A percentile compares a stretch with the other conserved stretches of the same genome.
Conservation (phyloP, 1,140 invertebrate genomes). For the Drosophila navojoa region DNA sequence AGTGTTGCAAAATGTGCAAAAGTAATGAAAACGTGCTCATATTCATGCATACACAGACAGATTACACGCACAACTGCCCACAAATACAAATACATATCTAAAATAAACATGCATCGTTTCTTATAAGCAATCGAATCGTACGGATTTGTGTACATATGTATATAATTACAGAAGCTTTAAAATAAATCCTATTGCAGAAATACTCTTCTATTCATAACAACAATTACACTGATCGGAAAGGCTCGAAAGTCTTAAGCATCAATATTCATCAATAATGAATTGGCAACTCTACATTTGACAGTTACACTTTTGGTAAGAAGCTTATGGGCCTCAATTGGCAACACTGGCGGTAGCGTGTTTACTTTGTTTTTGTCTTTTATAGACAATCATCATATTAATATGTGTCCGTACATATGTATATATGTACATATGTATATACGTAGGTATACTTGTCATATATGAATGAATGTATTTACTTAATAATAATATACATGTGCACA, state of each 20-base stretch:
- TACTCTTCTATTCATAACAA: too few relatives aligned
- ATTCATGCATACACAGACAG: not conserved
- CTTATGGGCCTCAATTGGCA: conserved; percentile 25
- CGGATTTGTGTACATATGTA: too few relatives aligned
- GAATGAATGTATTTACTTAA: too few relatives aligned
- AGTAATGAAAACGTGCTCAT: conserved; percentile 19
- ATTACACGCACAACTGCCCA: not conserved
- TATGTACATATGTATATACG: conserved; percentile 11
- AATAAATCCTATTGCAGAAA: not conserved
- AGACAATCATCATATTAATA: conserved; percentile 22
- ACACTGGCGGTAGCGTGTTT: conserved; percentile 39
- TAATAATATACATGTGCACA: too few relatives aligned
- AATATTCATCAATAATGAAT: not conserved
- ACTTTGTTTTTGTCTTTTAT: conserved; percentile 25
- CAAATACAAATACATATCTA: not conserved
- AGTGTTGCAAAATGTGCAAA: conserved; percentile 40
- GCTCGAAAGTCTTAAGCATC: not conserved
- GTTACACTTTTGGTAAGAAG: conserved; percentile 32
- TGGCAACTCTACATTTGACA: conserved; percentile 23
- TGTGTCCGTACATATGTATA: too few relatives aligned
- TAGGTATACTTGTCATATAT: conserved; percentile 6
- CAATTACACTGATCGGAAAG: too few relatives aligned
- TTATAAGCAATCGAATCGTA: not conserved
- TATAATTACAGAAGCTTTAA: too few relatives aligned
- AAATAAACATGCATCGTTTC: not conserved